phyloP scores from a whole-genome alignment of 2,113 vertebrate genomes.

The Typhlomys cinereus region DNA sequence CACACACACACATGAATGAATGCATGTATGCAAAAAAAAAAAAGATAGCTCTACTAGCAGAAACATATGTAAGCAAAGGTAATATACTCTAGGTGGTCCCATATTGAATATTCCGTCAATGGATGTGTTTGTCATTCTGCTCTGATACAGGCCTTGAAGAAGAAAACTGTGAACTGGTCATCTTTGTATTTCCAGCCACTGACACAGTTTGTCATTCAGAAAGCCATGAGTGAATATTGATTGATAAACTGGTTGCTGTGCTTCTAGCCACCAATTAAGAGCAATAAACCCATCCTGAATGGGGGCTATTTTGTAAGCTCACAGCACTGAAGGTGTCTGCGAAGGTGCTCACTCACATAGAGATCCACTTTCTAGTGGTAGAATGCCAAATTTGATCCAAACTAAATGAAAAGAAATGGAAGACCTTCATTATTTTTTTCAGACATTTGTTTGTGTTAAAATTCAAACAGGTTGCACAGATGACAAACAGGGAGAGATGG shows the following conservation, averaged over 20 bases:
- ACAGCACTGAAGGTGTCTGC: neutral
- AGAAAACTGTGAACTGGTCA: neutral
- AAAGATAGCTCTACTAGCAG: neutral
- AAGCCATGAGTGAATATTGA: neutral
- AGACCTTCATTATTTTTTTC: neutral
- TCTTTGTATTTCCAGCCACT: neutral
- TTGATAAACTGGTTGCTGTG: neutral
- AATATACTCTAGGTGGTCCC: neutral
- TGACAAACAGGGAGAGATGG: neutral
- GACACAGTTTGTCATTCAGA: neutral
- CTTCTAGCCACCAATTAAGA: neutral
- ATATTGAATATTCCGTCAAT: neutral
- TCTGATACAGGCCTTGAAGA: neutral
- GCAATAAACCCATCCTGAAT: neutral
- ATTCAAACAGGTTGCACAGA: neutral
- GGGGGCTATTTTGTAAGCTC: neutral
- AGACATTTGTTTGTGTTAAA: neutral
- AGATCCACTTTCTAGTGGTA: neutral
- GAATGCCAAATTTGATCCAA: neutral
- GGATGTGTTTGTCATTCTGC: neutral
- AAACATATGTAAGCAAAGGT: neutral
- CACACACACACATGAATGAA: too few species aligned
- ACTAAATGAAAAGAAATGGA: neutral
- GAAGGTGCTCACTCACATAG: neutral
- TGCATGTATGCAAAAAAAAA: too few species aligned